These are phyloP conservation scores for Caenorhabditis tropicalis DNA, from an alignment of 1,140 invertebrate genomes.

Conservation along the genomic window DNA sequence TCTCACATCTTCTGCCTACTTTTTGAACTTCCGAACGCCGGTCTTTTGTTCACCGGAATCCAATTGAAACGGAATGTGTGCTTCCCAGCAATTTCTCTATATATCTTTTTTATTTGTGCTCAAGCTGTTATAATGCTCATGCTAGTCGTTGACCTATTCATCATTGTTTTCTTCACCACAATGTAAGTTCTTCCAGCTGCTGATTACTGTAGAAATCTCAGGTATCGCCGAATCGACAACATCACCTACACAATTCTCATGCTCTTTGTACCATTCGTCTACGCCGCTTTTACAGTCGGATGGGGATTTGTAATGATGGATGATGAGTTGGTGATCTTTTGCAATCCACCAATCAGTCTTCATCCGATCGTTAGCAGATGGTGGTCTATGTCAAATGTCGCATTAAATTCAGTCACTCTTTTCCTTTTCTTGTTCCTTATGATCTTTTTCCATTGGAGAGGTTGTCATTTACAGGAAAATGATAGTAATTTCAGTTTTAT, in stretches of 20 bases:
- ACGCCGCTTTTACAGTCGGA: not conserved
- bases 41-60: conserved; percentile 6
- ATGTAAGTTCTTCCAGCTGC: not conserved
- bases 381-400: conserved; percentile 27
- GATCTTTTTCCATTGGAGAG: not conserved
- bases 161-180: conserved; percentile 9
- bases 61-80: not conserved
- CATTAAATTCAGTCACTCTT: conserved; percentile 1
- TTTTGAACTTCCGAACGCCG: not conserved
- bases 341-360: conserved; percentile 36
- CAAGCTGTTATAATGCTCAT: conserved; percentile 18
- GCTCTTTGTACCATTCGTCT: not conserved
- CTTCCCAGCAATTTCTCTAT: not conserved
- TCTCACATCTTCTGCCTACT: not conserved
- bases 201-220: not conserved
- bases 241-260: not conserved
- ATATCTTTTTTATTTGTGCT: conserved; percentile 16
- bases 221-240: not conserved
- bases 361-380: not conserved
- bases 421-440: not conserved
- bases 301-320: conserved; percentile 30
- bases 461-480: not conserved
- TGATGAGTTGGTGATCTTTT: conserved; percentile 16
- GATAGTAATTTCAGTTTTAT: not conserved
- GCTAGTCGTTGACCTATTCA: not conserved